Evolutionary conservation across 2,113 vertebrate species (phyloP), one percentile per base, ranked within the genome.

Genomic region (Ceyx margarethae): DNA sequence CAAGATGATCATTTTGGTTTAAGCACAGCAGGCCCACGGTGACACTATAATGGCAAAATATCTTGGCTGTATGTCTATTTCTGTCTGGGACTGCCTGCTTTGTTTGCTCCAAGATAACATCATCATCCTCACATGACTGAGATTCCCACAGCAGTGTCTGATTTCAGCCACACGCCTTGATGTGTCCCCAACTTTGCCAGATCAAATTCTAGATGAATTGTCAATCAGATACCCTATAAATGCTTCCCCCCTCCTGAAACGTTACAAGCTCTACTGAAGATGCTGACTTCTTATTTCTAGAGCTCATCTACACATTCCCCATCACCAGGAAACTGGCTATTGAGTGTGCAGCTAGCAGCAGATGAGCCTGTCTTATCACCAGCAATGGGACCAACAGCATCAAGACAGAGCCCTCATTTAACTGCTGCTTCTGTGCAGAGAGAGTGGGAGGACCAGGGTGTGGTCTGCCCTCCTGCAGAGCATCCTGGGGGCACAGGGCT

Each of bases 291-390:
- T 19, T 65, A 3, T 29, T 20, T 29, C 64, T 29, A 25, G 58
- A 73, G 25, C 46, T 66, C 23, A 13, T 31, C 33, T 37, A 61
- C 42, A 60, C 3, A 17, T 14, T 42, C 61, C 23, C 54, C 50
- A 22, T 9, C 6, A 4, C 0, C 28, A 35, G 28, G 21, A 68
- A 81, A 78, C 2, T 3, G 1, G 1, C 15, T n/a, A 56, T 0
- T 53, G 37, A 37, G 42, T 25, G 19, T 25, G 15, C 26, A 79
- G 13, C 22, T 31, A 53, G 25, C 31, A n/a, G 9, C 2, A 45
- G 40, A 75, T 31, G 12, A 78, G 8, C 33, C 21, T 43, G 4
- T 45, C 48, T 37, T 21, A 43, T 18, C 62, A 56, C 6, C 71
- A 72, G 10, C 33, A 51, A 2, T 4, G 19, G 16, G 42, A 58